phyloP scores from a whole-genome alignment of 2,113 vertebrate species.

The Cnemophilus loriae region DNA sequence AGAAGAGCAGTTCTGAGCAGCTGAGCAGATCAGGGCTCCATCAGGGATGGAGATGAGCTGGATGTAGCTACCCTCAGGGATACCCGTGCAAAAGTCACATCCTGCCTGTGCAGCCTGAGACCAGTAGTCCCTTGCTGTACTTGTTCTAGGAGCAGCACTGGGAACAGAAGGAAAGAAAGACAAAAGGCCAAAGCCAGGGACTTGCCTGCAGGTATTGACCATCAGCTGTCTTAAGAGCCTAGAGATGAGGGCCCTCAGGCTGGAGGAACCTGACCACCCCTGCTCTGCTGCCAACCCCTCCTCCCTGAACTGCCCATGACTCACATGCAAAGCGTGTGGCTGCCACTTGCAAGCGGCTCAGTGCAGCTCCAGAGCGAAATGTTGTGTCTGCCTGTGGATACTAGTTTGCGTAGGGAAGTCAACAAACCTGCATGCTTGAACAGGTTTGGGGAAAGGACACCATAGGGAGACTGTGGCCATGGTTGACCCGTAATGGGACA shows the following conservation, averaged over 20 bases:
- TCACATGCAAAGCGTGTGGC: not conserved
- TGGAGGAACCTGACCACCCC: not conserved
- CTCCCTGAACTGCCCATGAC: not conserved
- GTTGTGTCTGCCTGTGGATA: too few species aligned
- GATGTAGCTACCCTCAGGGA: not conserved
- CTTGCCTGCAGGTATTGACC: not conserved
- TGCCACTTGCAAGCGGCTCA: not conserved
- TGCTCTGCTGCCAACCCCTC: not conserved
- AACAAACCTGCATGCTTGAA: not conserved
- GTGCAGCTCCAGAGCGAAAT: not conserved
- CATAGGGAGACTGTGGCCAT: too few species aligned
- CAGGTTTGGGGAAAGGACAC: not conserved
- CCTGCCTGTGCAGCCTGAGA: fast-evolving
- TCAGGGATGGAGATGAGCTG: not conserved
- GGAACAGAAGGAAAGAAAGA: not conserved
- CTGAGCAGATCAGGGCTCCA: not conserved
- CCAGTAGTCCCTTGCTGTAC: not conserved
- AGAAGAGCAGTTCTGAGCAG: not conserved
- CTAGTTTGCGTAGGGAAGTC: not conserved
- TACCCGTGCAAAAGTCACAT: not conserved
- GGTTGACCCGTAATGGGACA: not conserved
- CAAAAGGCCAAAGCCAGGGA: not conserved
- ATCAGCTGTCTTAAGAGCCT: not conserved
- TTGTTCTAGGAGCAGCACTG: not conserved
- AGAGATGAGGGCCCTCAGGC: not conserved